Conservation (phyloP, 2,797 vertebrate genomes). For the Coendou prehensilis region DNA sequence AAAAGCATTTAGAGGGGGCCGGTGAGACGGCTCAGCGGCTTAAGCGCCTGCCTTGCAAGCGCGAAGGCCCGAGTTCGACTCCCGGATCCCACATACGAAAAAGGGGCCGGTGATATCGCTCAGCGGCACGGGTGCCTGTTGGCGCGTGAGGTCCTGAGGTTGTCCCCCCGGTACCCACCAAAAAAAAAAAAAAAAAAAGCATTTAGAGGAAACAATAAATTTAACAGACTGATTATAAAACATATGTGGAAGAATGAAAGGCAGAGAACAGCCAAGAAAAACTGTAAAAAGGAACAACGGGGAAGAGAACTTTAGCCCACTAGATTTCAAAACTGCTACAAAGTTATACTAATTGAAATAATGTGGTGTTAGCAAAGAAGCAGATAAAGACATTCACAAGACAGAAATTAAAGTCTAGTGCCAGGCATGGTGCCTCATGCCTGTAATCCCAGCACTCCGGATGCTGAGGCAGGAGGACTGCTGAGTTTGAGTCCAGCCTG, state of each 20-base stretch:
- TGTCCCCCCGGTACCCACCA: no score
- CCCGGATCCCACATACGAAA: no score
- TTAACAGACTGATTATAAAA: conserved; percentile 25
- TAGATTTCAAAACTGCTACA: background rate
- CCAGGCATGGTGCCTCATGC: background rate
- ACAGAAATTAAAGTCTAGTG: conserved; percentile 1
- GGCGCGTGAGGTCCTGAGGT: no score
- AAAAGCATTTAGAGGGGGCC: conserved; percentile 22
- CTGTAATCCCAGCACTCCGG: background rate
- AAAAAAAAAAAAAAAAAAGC: no score
- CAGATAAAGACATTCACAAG: conserved; percentile 11
- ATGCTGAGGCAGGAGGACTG: background rate
- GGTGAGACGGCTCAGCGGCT: no score
- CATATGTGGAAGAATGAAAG: conserved; percentile 6
- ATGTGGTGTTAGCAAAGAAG: background rate
- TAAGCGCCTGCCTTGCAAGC: no score
- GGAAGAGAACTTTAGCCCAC: background rate
- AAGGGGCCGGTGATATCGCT: no score
- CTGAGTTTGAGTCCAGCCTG: background rate
- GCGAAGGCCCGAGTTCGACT: no score
- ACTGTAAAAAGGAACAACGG: background rate
- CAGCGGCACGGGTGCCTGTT: no score
- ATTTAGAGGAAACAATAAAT: conserved; percentile 9
- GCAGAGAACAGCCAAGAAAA: background rate
- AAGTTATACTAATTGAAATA: background rate